Conservation (phyloP, 2,888 invertebrate genomes). For the Noctua fimbriata region DNA sequence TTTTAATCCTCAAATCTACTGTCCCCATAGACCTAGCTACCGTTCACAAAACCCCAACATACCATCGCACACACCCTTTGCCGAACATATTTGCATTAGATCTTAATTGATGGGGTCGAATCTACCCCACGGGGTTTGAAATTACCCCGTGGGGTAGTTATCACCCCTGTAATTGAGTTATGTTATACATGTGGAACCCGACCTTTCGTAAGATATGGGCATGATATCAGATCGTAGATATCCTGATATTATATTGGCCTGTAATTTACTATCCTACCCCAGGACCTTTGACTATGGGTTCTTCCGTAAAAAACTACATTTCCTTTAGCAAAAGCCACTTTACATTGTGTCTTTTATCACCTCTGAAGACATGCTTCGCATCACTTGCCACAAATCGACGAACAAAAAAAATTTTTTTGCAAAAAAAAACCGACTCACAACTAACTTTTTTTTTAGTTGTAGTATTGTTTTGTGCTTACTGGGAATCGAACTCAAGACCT, state of each 20-base stretch:
- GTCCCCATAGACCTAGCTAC: background rate
- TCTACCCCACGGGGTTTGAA: constrained; percentile 47
- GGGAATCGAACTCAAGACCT: background rate
- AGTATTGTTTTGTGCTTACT: too few species aligned
- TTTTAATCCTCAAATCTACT: background rate
- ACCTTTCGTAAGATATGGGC: background rate
- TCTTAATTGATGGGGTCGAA: constrained; percentile 62
- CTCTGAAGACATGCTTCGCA: too few species aligned
- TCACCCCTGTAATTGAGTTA: constrained; percentile 55
- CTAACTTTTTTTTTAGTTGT: too few species aligned
- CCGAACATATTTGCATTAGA: constrained; percentile 64
- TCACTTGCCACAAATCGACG: too few species aligned
- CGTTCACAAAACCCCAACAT: constrained; percentile 20
- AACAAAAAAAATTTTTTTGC: too few species aligned
- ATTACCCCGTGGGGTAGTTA: constrained; percentile 54
- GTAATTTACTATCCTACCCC: background rate
- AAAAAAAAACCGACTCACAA: too few species aligned
- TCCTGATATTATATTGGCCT: background rate
- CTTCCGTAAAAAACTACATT: too few species aligned
- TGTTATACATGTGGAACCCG: constrained; percentile 23
- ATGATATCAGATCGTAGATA: background rate
- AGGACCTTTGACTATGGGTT: too few species aligned
- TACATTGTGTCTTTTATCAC: too few species aligned
- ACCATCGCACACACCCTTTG: constrained; percentile 42
- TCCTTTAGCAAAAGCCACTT: too few species aligned